Percentiles rank a stretch among this genome's conserved stretches.
These are phyloP conservation scores for Calcarius lapponicus DNA, from an alignment of 2,797 vertebrate species.

Conservation along the genomic window DNA sequence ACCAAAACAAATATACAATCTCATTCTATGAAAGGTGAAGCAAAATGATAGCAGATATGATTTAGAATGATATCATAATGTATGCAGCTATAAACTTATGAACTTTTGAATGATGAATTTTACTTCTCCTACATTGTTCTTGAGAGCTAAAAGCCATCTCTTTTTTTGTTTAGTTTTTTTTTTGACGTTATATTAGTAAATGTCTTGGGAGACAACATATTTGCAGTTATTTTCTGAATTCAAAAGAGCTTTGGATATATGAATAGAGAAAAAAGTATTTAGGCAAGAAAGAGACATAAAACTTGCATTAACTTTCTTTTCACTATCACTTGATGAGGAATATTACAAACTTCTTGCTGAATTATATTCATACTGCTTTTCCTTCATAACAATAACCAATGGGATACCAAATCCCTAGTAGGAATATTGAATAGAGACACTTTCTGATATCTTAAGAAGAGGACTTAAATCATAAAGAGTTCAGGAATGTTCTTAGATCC, in stretches of 20 bases:
- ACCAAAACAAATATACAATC: not conserved
- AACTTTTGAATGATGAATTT: not conserved
- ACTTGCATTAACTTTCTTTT: not conserved
- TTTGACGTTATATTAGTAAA: not conserved
- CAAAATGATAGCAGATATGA: not conserved
- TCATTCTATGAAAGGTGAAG: not conserved
- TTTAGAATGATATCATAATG: not conserved
- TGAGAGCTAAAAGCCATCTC: not conserved
- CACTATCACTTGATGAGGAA: not conserved
- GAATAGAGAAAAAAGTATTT: not conserved
- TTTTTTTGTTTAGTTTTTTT: not conserved
- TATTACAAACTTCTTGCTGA: not conserved
- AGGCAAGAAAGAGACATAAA: not conserved
- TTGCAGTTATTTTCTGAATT: not conserved
- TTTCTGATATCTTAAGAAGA: not conserved
- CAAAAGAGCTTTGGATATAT: not conserved
- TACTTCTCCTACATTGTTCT: not conserved
- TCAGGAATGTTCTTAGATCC: not conserved
- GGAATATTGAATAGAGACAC: not conserved
- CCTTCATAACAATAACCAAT: not conserved
- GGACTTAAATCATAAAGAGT: not conserved
- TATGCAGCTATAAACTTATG: not conserved
- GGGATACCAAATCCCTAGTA: not conserved
- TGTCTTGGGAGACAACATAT: not conserved
- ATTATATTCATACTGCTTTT: not conserved